Evolutionary conservation across 2,888 invertebrate genomes (phyloP), one percentile per base, ranked within the genome.

Genomic region (Priocnemis perturbator): DNA sequence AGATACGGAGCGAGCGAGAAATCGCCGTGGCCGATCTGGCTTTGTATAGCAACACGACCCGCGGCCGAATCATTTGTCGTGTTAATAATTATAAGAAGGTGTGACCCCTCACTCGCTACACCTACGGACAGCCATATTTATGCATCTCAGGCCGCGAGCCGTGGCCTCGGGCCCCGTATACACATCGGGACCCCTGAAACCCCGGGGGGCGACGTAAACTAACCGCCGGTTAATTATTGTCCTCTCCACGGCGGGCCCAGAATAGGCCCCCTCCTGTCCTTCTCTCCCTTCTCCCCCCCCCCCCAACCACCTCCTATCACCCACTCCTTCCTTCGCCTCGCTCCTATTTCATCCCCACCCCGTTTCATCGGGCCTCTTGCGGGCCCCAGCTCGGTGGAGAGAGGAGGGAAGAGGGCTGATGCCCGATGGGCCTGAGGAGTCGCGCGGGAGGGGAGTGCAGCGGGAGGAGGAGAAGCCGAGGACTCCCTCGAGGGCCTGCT

Each of bases 221-320:
- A 87, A 87, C 88, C 86, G 85, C 81, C 79, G 86, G 85, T 88
- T 89, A 89, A 87, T 89, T 89, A 87, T 87, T 87, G 86, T 85
- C 87, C 85, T 81, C 81, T 79, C 71, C 70, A 67, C 73, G 69
- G 71, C 73, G 74, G 69, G 68, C 37, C 37, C 37, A 37, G 37
- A 37, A 37, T 37, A 37, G 37, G 37, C 37, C 37, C 37, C 37
- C 37, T 62, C 69, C 71, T 19, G 62, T 64, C 57, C 66, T 37
- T 71, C 77, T 69, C 61, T 63, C 69, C 66, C 55, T 61, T 66
- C 60, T 65, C 64, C 69, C 71, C 73, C 69, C 61, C 70, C 61
- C 60, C 23, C 58, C 21, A 45, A 37, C 52, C 66, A 1, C 23
- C 3, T 50, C 19, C 50, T 50, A 4, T 17, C 50, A 2, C 17